phyloP scores from a whole-genome alignment of 2,797 vertebrate genomes.

The Poecilia velifera region DNA sequence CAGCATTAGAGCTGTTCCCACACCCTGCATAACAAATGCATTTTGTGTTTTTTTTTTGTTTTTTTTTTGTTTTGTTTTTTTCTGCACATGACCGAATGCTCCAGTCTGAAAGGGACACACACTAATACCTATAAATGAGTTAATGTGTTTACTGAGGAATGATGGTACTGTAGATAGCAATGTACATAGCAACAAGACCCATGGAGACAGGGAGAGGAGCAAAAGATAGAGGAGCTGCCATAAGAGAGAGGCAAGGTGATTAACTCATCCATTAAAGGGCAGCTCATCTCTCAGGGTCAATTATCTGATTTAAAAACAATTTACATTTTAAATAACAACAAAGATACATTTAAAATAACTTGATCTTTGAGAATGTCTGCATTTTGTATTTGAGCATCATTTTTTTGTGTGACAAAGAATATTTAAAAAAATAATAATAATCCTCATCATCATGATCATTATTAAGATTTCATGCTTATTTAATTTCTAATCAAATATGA shows the following conservation, averaged over 20 bases:
- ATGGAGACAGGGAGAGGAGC: slow-evolving; percentile 32
- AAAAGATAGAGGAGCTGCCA: slow-evolving; percentile 22
- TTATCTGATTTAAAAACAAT: slow-evolving; percentile 10
- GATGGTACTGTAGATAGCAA: slow-evolving; percentile 43
- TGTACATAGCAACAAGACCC: slow-evolving; percentile 57
- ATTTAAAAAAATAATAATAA: not conserved
- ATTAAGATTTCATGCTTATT: not conserved
- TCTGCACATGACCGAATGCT: slow-evolving; percentile 46
- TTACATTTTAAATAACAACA: not conserved
- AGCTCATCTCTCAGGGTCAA: slow-evolving; percentile 4
- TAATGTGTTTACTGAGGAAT: slow-evolving; percentile 67
- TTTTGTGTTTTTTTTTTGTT: slow-evolving; percentile 28
- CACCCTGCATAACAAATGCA: slow-evolving; percentile 35
- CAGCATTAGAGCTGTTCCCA: slow-evolving; percentile 30
- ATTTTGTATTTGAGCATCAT: slow-evolving; percentile 14
- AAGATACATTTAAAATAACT: not conserved
- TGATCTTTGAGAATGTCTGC: not conserved
- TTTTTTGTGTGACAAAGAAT: not conserved
- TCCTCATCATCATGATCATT: not conserved
- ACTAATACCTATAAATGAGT: slow-evolving; percentile 65
- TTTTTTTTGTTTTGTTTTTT: slow-evolving; percentile 21
- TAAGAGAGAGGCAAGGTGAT: slow-evolving; percentile 29
- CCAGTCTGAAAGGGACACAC: slow-evolving; percentile 50
- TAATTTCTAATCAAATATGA: not conserved
- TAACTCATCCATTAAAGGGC: slow-evolving; percentile 34